phyloP scores from a whole-genome alignment of 2,797 vertebrate genomes.

The Myiotriccus ornatus region DNA sequence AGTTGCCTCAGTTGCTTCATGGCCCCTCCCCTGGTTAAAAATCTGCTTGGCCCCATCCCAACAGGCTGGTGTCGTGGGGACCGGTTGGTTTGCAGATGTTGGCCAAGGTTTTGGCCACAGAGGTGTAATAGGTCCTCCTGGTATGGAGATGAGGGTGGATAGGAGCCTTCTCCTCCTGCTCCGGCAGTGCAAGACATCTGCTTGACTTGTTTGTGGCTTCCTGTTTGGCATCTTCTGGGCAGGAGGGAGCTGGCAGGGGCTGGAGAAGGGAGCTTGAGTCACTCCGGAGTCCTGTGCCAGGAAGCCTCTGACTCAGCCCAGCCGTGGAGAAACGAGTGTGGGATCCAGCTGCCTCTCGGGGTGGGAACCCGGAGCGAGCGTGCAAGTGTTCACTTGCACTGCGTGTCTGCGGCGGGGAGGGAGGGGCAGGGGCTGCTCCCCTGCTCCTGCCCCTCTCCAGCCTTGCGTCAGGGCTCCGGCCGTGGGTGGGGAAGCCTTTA shows the following conservation, averaged over 20 bases:
- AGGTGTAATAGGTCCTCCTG: conserved; percentile 1
- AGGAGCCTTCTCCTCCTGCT: conserved; percentile 22
- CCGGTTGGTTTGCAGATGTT: neutral
- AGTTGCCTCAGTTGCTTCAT: neutral
- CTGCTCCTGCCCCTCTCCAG: neutral
- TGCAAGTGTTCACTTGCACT: conserved; percentile 42
- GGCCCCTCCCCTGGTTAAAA: neutral
- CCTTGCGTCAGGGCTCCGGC: conserved; percentile 4
- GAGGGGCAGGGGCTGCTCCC: neutral
- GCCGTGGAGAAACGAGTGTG: conserved; percentile 10
- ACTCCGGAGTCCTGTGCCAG: conserved; percentile 15
- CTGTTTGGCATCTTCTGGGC: conserved; percentile 49
- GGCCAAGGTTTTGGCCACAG: neutral
- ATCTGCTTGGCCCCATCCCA: neutral
- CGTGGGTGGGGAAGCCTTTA: conserved; percentile 5
- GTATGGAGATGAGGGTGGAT: conserved; percentile 19
- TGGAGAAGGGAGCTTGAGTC: conserved; percentile 56
- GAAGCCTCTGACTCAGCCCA: conserved; percentile 43
- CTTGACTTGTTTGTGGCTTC: conserved; percentile 55
- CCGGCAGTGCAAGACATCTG: neutral
- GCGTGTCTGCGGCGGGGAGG: conserved; percentile 17
- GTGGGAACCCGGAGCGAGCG: neutral
- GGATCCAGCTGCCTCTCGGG: conserved; percentile 28
- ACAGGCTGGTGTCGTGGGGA: neutral
- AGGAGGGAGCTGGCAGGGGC: conserved; percentile 51